These are phyloP conservation scores for Pygmarrhopalites habei DNA, from an alignment of 1,140 invertebrate species.

Conservation along the genomic window DNA sequence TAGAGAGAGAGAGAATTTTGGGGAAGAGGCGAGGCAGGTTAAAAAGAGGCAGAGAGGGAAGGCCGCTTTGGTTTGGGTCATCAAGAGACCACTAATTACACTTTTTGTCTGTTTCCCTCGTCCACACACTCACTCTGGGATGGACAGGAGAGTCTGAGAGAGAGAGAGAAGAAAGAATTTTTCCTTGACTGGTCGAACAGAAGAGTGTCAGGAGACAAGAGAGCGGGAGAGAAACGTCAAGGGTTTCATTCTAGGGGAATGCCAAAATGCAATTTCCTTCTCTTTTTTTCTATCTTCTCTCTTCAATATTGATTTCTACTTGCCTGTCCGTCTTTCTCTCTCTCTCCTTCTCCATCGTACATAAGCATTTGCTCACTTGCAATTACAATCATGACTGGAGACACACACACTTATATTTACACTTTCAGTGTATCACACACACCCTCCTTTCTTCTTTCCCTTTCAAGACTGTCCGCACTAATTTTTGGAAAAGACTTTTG, in stretches of 20 bases:
- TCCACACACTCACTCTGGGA: neutral
- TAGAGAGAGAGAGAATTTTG: neutral
- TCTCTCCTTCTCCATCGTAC: neutral
- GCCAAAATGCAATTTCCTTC: constrained; percentile 16
- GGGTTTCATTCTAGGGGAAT: constrained; percentile 4
- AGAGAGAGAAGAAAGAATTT: neutral
- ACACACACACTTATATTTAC: too few species aligned
- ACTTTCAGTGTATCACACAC: too few species aligned
- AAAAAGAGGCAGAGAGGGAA: neutral
- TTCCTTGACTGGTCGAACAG: neutral
- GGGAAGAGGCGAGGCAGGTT: neutral
- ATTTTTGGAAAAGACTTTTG: too few species aligned
- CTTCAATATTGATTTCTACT: constrained; percentile 8
- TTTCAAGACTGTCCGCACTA: too few species aligned
- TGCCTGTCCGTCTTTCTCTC: neutral
- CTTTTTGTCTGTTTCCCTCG: constrained; percentile 12
- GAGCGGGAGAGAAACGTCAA: neutral
- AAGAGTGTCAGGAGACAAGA: constrained; percentile 5
- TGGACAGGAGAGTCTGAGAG: neutral
- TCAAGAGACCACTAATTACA: constrained; percentile 20
- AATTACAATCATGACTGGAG: neutral
- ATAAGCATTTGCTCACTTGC: too few species aligned
- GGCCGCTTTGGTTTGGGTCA: constrained; percentile 14
- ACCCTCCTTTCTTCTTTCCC: too few species aligned
- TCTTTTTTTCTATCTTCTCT: neutral